These are phyloP conservation scores for Serilophus lunatus DNA, from an alignment of 2,113 vertebrate genomes.

Conservation along the genomic window DNA sequence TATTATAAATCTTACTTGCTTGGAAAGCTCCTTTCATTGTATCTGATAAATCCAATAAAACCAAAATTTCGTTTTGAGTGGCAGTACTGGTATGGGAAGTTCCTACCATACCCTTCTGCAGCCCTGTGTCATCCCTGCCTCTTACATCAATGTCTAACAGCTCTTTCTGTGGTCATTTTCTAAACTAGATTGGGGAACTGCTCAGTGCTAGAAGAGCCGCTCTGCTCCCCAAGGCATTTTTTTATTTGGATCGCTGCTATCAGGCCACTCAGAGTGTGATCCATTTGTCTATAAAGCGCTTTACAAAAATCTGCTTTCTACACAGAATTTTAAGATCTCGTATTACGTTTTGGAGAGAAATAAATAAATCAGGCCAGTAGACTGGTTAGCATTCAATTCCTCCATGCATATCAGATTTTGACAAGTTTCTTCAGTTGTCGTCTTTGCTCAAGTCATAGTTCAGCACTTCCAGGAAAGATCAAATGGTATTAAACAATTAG, in stretches of 20 bases:
- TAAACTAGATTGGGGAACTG: not conserved
- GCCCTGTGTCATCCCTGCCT: not conserved
- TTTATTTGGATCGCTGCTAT: not conserved
- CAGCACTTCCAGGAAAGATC: not conserved
- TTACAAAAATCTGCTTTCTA: not conserved
- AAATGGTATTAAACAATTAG: not conserved
- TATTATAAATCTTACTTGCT: not conserved
- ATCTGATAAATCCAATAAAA: not conserved
- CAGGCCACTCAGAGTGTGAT: not conserved
- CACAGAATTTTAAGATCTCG: not conserved
- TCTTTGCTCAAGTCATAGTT: not conserved
- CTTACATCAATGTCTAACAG: not conserved
- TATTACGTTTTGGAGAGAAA: not conserved
- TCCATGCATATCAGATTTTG: not conserved
- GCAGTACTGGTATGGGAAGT: not conserved
- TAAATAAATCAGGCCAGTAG: not conserved
- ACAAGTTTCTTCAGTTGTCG: not conserved
- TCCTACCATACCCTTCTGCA: fast-evolving
- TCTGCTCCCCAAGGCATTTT: not conserved
- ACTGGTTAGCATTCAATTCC: not conserved
- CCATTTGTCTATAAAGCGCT: not conserved
- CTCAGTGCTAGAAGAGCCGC: not conserved
- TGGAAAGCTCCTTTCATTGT: not conserved
- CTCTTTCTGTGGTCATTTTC: not conserved
- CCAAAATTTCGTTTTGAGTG: not conserved